Evolutionary conservation across 2,113 vertebrate species (phyloP).

Genomic region (Catharus fuscescens): DNA sequence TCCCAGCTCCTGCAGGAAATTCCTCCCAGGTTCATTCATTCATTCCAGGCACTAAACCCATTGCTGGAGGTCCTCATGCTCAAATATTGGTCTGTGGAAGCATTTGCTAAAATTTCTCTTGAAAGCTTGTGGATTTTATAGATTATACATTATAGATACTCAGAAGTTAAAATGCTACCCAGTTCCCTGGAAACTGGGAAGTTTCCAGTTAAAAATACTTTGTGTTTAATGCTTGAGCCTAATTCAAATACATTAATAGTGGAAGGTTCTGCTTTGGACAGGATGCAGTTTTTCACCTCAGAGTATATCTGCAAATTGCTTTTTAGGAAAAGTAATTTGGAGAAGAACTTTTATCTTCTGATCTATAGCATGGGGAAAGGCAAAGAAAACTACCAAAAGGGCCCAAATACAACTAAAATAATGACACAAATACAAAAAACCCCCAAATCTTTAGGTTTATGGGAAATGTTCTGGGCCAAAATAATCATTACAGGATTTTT

Average conservation of each 20-base stretch:
- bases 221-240: neutral
- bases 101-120: neutral
- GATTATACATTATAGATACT: neutral
- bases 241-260: neutral
- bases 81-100: neutral
- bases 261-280: neutral
- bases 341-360: neutral
- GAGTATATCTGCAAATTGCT: neutral
- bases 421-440: neutral
- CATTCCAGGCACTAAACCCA: fast-evolving
- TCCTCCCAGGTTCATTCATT: fast-evolving
- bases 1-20: neutral
- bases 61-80: fast-evolving
- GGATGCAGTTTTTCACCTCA: neutral
- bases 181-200: neutral
- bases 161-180: neutral
- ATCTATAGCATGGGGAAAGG: neutral
- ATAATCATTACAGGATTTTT: neutral
- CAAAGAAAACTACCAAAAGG: neutral
- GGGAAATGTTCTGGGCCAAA: neutral
- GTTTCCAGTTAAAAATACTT: neutral
- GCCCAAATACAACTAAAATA: neutral
- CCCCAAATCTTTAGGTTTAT: neutral
- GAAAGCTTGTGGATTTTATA: neutral
- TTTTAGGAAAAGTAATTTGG: neutral